A percentile compares a stretch with the other conserved stretches of the same genome.
Conservation (phyloP, 2,797 vertebrate genomes). For the Pagetopsis macropterus region DNA sequence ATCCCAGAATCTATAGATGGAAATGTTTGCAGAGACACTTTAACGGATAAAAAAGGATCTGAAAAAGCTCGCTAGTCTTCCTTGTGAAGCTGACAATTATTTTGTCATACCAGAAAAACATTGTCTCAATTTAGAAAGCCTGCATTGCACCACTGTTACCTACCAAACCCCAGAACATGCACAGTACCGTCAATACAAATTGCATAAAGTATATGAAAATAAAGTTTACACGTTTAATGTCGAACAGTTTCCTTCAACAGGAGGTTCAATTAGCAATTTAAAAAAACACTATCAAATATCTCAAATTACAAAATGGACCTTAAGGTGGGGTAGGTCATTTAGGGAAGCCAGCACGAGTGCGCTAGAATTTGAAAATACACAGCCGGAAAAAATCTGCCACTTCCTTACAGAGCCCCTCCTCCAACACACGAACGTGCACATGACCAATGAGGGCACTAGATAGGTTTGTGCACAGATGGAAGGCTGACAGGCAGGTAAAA, state of each 20-base stretch:
- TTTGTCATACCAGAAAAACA: neutral
- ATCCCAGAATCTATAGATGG: neutral
- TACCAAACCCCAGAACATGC: constrained; percentile 1
- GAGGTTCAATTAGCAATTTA: constrained; percentile 43
- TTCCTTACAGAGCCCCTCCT: no score
- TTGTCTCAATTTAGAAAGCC: constrained; percentile 27
- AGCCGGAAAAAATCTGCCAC: no score
- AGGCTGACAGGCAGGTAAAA: no score
- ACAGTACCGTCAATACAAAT: no score
- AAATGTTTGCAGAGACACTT: no score
- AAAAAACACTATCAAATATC: constrained; percentile 7
- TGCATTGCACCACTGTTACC: constrained; percentile 27
- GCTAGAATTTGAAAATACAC: no score
- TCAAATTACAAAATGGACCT: constrained; percentile 18
- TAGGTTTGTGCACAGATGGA: no score
- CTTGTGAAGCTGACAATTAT: neutral
- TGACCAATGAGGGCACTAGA: no score
- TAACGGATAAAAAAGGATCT: no score
- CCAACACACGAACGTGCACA: no score
- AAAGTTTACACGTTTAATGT: constrained; percentile 74
- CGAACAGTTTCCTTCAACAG: constrained; percentile 70
- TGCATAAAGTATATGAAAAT: neutral
- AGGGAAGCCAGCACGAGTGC: no score
- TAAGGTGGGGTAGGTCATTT: no score
- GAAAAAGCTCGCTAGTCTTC: neutral